These are phyloP conservation scores for Actinemys pallida DNA, from an alignment of 2,113 vertebrate genomes.

Conservation along the genomic window DNA sequence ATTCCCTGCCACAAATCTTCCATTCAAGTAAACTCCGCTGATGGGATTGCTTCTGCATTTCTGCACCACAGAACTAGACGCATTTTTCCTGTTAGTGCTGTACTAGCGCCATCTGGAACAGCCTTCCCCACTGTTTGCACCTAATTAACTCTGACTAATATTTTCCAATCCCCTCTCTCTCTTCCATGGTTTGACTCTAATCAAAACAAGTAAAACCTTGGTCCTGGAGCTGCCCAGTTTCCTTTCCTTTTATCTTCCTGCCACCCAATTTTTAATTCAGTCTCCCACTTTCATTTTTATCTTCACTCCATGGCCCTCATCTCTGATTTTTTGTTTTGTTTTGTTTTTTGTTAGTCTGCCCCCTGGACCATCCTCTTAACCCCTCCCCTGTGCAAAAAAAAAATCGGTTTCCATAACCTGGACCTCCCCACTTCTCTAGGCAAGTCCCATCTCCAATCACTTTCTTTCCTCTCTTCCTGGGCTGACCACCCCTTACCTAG, in stretches of 20 bases:
- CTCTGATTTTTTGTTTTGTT: neutral
- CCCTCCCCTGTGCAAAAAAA: neutral
- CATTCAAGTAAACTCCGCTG: neutral
- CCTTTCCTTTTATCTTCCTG: neutral
- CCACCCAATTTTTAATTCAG: neutral
- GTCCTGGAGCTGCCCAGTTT: neutral
- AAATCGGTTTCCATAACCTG: neutral
- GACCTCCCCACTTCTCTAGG: neutral
- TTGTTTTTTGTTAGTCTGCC: neutral
- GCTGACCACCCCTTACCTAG: neutral
- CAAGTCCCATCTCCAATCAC: accelerated
- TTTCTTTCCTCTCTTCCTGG: neutral
- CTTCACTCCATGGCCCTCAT: neutral
- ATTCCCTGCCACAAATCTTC: neutral
- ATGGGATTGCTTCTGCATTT: neutral
- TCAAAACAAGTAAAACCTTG: accelerated
- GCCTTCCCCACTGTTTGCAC: neutral
- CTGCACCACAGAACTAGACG: neutral
- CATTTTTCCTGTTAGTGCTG: neutral
- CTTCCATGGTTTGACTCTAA: neutral
- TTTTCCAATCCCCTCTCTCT: neutral
- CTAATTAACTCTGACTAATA: neutral
- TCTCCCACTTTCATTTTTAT: neutral
- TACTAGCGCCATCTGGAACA: neutral
- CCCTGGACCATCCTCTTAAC: neutral